Evolutionary conservation across 1,140 invertebrate species (phyloP).

Genomic region (Mactra quadrangularis): DNA sequence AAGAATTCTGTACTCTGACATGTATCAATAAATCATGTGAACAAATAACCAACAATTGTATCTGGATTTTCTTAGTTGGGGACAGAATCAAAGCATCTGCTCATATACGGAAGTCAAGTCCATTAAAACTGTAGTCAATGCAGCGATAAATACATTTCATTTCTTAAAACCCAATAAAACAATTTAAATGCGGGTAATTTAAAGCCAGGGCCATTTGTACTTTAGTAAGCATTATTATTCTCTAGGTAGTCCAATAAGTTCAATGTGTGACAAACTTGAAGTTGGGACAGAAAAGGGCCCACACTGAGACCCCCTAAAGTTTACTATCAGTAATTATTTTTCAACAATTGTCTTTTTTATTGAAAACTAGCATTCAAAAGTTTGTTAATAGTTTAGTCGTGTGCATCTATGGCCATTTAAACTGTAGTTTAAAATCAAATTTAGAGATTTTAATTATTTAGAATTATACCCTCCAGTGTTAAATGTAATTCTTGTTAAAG

Average conservation of each 20-base stretch:
- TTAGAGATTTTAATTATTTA: background rate
- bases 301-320: too few relatives aligned
- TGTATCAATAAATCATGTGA: conserved; percentile 25
- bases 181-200: conserved; percentile 60
- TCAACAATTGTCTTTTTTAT: conserved; percentile 10
- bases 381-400: conserved; percentile 51
- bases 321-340: conserved; percentile 43
- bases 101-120: conserved; percentile 35
- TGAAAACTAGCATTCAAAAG: background rate
- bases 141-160: conserved; percentile 49
- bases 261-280: too few relatives aligned
- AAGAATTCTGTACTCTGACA: background rate
- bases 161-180: conserved; percentile 47
- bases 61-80: background rate
- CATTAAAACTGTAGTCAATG: conserved; percentile 28
- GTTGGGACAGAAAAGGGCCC: too few relatives aligned
- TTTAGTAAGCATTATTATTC: conserved; percentile 5
- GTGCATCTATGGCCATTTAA: conserved; percentile 35
- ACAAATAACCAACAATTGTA: conserved; percentile 11
- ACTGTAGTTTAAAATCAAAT: conserved; percentile 23
- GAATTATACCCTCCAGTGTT: background rate
- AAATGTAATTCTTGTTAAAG: conserved; percentile 7
- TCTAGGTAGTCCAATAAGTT: too few relatives aligned
- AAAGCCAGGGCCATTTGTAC: conserved; percentile 16
- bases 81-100: conserved; percentile 30